A percentile compares a stretch with the other conserved stretches of the same genome.
Conservation (phyloP, 2,113 vertebrate species). For the Ochotona princeps region DNA sequence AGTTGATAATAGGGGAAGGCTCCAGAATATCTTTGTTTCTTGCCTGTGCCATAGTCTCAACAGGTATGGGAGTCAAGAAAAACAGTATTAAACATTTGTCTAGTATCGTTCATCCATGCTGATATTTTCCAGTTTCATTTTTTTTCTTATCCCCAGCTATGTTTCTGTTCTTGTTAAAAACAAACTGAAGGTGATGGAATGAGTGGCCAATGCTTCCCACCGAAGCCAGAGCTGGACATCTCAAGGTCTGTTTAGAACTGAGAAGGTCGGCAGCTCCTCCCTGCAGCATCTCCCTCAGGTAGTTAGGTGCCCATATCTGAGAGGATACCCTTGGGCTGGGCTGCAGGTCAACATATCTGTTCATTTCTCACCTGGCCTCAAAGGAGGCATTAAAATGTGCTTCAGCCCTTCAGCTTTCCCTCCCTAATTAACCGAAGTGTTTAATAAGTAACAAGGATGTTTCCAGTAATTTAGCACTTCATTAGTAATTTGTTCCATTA, state of each 20-base stretch:
- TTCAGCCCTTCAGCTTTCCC: constrained; percentile 65
- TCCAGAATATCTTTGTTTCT: neutral
- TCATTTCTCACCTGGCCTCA: constrained; percentile 75
- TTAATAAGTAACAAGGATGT: constrained; percentile 82
- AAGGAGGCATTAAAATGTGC: constrained; percentile 56
- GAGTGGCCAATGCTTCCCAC: neutral
- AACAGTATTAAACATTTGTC: neutral
- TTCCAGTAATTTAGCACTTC: constrained; percentile 82
- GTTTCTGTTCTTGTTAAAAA: constrained; percentile 14
- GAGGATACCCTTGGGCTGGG: neutral
- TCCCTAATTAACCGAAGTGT: constrained; percentile 82
- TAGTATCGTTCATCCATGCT: neutral
- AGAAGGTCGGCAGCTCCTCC: neutral
- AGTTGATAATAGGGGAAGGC: neutral
- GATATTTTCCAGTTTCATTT: neutral
- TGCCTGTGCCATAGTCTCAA: neutral
- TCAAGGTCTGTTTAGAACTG: neutral
- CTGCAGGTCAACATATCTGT: constrained; percentile 50
- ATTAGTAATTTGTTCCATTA: constrained; percentile 78
- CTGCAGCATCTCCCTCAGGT: neutral
- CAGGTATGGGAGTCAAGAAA: neutral
- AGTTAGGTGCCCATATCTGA: neutral
- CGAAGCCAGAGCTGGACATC: neutral
- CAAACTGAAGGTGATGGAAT: neutral
- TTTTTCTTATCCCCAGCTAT: neutral